A percentile compares a stretch with the other conserved stretches of the same genome.
phyloP scores from a whole-genome alignment of 30 jellyfish, hydroid and myxozoan species.

The Catostylus mosaicus region DNA sequence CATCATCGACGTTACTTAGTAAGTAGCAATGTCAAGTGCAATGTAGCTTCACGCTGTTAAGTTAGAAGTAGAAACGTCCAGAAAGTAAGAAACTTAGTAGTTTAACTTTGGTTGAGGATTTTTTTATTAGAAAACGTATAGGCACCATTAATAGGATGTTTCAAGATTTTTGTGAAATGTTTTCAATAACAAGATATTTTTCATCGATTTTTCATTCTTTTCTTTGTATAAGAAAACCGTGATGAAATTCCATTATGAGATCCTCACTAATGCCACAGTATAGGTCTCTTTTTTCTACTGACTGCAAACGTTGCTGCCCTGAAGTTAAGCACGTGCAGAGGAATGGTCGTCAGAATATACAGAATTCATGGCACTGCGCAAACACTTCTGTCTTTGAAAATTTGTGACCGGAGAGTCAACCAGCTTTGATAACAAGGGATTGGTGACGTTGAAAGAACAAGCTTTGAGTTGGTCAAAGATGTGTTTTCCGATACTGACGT shows the following conservation, averaged over 20 bases:
- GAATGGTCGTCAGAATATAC: constrained; percentile 10
- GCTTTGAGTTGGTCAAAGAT: background rate
- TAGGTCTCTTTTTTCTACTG: constrained; percentile 5
- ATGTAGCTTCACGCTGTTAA: background rate
- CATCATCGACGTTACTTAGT: background rate
- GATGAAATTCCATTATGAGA: too few relatives aligned
- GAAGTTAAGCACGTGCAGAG: constrained; percentile 23
- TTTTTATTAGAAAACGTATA: background rate
- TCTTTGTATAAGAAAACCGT: background rate
- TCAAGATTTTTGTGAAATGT: background rate
- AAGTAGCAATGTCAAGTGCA: background rate
- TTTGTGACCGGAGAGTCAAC: constrained; percentile 5
- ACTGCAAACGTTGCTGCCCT: constrained; percentile 16
- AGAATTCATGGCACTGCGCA: constrained; percentile 12
- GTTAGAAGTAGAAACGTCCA: background rate
- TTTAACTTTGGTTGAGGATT: background rate
- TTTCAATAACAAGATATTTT: background rate
- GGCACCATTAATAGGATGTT: background rate
- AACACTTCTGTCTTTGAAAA: too few relatives aligned
- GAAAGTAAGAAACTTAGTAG: background rate
- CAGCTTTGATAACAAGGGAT: constrained; percentile 10
- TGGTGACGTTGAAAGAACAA: background rate
- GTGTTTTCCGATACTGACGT: constrained; percentile 1
- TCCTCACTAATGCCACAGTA: background rate
- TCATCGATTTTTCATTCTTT: too few relatives aligned